Evolutionary conservation across 1,140 invertebrate genomes (phyloP).

Genomic region (Propsilocerus akamusi): DNA sequence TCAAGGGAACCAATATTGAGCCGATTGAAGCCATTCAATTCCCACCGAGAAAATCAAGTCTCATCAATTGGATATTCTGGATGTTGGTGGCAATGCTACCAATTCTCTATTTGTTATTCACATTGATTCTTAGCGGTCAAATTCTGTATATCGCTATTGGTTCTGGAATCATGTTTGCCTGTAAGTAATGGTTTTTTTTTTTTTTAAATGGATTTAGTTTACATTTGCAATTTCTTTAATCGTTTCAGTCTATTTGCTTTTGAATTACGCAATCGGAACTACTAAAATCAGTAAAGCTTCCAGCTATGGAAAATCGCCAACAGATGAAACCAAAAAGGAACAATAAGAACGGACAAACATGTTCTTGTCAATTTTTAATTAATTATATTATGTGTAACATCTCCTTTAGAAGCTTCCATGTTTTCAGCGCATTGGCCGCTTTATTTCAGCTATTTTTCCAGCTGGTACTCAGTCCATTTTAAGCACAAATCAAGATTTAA

Average conservation of each 20-base stretch:
- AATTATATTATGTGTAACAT: too few relatives aligned
- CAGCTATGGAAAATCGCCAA: conserved; percentile 40
- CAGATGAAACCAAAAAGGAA: too few relatives aligned
- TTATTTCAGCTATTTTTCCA: too few relatives aligned
- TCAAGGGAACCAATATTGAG: conserved; percentile 47
- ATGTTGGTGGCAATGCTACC: conserved; percentile 43
- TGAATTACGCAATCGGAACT: conserved; percentile 62
- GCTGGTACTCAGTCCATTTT: too few relatives aligned
- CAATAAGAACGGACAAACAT: too few relatives aligned
- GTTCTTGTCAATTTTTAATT: too few relatives aligned
- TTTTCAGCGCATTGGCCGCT: too few relatives aligned
- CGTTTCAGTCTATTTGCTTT: conserved; percentile 54
- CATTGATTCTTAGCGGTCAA: conserved; percentile 49
- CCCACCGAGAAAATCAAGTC: conserved; percentile 37
- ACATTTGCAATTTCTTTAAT: conserved; percentile 11
- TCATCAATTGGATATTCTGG: conserved; percentile 57
- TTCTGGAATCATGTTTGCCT: conserved; percentile 40
- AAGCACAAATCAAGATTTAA: too few relatives aligned
- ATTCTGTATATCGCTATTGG: conserved; percentile 49
- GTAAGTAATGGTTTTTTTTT: conserved; percentile 34
- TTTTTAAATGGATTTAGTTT: too few relatives aligned
- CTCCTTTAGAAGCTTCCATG: too few relatives aligned
- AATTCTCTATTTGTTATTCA: conserved; percentile 47
- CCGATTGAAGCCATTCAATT: conserved; percentile 33
- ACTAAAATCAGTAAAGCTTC: conserved; percentile 65